Percentiles rank a stretch among this genome's conserved stretches.
These are phyloP conservation scores for Gobio gobio DNA, from an alignment of 2,113 vertebrate species.

Conservation along the genomic window DNA sequence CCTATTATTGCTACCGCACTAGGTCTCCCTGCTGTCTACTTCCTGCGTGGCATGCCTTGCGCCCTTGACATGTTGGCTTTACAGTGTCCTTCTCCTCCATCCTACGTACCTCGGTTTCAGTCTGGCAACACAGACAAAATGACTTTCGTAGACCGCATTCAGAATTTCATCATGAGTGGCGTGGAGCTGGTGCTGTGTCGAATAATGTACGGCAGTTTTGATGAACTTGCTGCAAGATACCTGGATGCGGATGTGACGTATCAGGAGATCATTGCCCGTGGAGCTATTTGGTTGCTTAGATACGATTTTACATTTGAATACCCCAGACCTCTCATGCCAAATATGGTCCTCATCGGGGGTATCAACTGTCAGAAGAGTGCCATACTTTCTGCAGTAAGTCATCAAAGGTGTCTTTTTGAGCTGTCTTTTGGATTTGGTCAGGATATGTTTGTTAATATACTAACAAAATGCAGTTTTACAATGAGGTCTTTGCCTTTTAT, in stretches of 20 bases:
- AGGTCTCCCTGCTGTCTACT: slow-evolving; percentile 72
- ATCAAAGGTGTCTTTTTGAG: not conserved
- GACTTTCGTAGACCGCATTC: slow-evolving; percentile 69
- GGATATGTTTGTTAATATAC: not conserved
- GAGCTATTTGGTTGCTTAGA: slow-evolving; percentile 74
- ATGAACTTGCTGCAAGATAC: slow-evolving; percentile 66
- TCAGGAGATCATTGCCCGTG: slow-evolving; percentile 67
- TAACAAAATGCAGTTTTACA: not conserved
- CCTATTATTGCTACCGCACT: slow-evolving; percentile 71
- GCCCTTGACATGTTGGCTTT: slow-evolving; percentile 61
- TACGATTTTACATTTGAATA: slow-evolving; percentile 78
- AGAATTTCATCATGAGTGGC: slow-evolving; percentile 66
- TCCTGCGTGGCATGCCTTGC: slow-evolving; percentile 70
- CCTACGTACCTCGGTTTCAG: slow-evolving; percentile 67
- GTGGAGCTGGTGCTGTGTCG: slow-evolving; percentile 50
- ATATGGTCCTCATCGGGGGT: slow-evolving; percentile 71
- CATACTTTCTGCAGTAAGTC: slow-evolving; percentile 64
- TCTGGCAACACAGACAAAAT: slow-evolving; percentile 64
- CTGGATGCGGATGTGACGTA: slow-evolving; percentile 66
- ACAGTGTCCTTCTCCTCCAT: slow-evolving; percentile 72
- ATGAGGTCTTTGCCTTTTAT: not conserved
- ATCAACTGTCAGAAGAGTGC: slow-evolving; percentile 64
- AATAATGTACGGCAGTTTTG: slow-evolving; percentile 36
- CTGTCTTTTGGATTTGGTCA: not conserved
- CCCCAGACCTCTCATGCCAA: slow-evolving; percentile 78